Percentiles rank a stretch among this genome's conserved stretches.
phyloP scores from a whole-genome alignment of 2,888 invertebrate genomes.

The Aelia acuminata region DNA sequence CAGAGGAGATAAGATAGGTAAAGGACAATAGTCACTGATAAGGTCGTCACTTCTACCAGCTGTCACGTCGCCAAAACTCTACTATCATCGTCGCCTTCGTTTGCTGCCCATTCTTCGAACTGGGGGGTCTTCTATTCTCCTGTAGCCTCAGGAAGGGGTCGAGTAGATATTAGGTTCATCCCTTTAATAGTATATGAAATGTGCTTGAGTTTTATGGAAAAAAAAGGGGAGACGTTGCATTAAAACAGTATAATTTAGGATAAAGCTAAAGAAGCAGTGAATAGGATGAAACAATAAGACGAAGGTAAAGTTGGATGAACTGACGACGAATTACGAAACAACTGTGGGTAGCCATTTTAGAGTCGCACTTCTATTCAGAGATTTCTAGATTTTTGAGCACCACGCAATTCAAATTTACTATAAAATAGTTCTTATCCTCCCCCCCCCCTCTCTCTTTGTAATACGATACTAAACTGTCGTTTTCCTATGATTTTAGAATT shows the following conservation, averaged over 20 bases:
- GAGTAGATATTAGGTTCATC: not conserved
- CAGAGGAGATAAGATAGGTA: not conserved
- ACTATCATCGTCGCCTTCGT: not conserved
- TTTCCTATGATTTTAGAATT: too few species aligned
- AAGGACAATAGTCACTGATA: not conserved
- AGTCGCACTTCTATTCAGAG: too few species aligned
- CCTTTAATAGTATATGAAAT: not conserved
- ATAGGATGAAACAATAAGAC: not conserved
- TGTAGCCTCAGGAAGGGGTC: not conserved
- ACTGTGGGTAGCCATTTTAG: too few species aligned
- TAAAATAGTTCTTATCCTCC: too few species aligned
- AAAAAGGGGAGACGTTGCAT: not conserved
- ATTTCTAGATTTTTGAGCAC: too few species aligned
- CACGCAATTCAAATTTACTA: too few species aligned
- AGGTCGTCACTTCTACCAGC: not conserved
- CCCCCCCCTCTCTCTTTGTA: too few species aligned
- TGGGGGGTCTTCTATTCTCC: not conserved
- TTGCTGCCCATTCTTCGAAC: not conserved
- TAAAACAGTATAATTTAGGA: not conserved
- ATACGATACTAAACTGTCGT: too few species aligned
- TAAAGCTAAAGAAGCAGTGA: not conserved
- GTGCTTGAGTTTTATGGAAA: not conserved
- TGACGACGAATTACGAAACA: too few species aligned
- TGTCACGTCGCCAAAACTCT: conserved; percentile 25
- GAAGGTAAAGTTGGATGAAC: not conserved